These are phyloP conservation scores for Gandaritis pyraliata DNA, from an alignment of 2,888 invertebrate genomes.

Conservation along the genomic window DNA sequence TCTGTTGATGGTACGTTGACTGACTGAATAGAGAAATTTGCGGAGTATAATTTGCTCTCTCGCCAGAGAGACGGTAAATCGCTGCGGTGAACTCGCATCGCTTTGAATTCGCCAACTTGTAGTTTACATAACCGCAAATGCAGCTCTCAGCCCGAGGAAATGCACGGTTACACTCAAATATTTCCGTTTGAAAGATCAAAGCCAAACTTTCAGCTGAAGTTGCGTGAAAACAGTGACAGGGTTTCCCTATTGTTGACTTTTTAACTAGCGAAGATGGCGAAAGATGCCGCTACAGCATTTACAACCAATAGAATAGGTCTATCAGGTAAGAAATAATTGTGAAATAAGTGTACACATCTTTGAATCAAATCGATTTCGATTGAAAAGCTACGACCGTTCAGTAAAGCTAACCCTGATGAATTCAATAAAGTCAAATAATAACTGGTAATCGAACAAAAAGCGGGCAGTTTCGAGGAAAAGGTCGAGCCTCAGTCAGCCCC, in stretches of 20 bases:
- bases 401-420: slow-evolving; percentile 23
- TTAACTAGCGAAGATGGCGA: too few relatives aligned
- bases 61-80: slow-evolving; percentile 41
- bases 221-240: not conserved
- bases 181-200: slow-evolving; percentile 15
- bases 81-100: slow-evolving; percentile 52
- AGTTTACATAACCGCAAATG: slow-evolving; percentile 54
- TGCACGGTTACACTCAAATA: slow-evolving; percentile 29
- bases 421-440: slow-evolving; percentile 37
- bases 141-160: slow-evolving; percentile 32
- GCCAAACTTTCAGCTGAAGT: slow-evolving; percentile 5
- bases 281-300: too few relatives aligned
- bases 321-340: too few relatives aligned
- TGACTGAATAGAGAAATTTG: slow-evolving; percentile 40
- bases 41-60: slow-evolving; percentile 37
- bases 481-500: slow-evolving; percentile 56
- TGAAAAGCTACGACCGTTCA: slow-evolving; percentile 20
- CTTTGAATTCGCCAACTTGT: slow-evolving; percentile 42
- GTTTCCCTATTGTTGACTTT: not conserved
- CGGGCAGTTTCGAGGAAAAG: slow-evolving; percentile 62
- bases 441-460: slow-evolving; percentile 61
- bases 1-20: slow-evolving; percentile 35
- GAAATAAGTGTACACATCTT: too few relatives aligned
- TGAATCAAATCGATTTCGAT: not conserved
- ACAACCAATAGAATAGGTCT: too few relatives aligned